Evolutionary conservation across 2,888 invertebrate species (phyloP), one percentile per base, ranked within the genome.

Genomic region (Apomyelois bistriatella): DNA sequence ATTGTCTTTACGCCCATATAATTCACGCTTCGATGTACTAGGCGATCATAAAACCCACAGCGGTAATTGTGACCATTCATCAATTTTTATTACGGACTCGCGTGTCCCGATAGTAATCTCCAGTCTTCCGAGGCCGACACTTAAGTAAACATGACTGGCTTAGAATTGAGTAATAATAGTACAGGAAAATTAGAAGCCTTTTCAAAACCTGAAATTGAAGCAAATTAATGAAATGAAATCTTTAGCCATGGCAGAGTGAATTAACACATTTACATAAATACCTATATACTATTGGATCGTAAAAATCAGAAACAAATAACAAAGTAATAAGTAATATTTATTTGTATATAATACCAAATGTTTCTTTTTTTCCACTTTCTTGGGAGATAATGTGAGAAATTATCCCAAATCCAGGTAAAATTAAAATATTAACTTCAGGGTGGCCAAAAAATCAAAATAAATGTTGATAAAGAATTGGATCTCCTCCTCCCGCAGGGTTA

Each of bases 361-460:
- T 92, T 92, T 93, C 93, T 66, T 93, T 93, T 92, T 95, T 95
- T 6, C 93, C 93, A 75, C 93, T 93, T 92, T 94, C 93, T 91
- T 93, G 93, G 0, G 91, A 92, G 82, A 95, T 93, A 89, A 95
- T 94, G 76, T 95, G 95, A 0, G 94, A 95, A 79, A 96, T 93
- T 91, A 96, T 92, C 0, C 95, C 95, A 91, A 96, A 96, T 81
- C 94, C 95, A 0, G 95, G 95, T 67, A 96, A 73, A 93, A 96
- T 95, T 90, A 96, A 85, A 94, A 96, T 95, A 85, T 96, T 96
- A 58, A 96, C 95, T 93, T 96, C 95, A 8, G 95, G 96, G 53
- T 96, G 96, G 0, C 95, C 96, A 92, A 96, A 96, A 89, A 96
- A 96, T 93, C 95, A 96, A 88, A 96, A 95, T 92, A 96, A 85